Evolutionary conservation across 2,113 vertebrate species (phyloP).

Genomic region (Serilophus lunatus): DNA sequence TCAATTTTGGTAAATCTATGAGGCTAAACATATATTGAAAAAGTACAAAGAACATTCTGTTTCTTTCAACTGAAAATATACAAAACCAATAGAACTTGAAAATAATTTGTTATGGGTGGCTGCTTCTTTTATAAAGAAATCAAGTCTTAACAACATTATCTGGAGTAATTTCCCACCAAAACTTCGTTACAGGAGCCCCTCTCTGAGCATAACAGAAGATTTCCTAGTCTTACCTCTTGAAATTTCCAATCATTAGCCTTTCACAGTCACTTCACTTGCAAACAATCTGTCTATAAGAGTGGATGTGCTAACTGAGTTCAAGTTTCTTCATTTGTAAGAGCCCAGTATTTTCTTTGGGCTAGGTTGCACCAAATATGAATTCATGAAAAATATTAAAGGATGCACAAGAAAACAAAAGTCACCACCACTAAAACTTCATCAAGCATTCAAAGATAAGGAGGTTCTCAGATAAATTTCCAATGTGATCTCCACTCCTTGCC

Average conservation of each 20-base stretch:
- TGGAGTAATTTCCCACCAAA: conserved; percentile 36
- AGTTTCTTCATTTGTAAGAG: neutral
- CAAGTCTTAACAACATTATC: conserved; percentile 29
- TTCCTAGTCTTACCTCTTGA: neutral
- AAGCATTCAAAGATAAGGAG: neutral
- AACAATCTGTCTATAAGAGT: neutral
- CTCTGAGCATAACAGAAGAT: neutral
- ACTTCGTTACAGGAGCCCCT: neutral
- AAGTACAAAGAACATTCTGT: conserved; percentile 45
- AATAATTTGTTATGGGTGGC: conserved; percentile 57
- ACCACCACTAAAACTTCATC: neutral
- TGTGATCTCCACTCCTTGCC: neutral
- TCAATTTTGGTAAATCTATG: neutral
- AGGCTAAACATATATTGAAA: conserved; percentile 23
- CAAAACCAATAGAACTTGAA: conserved; percentile 50
- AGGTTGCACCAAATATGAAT: neutral
- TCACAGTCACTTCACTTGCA: neutral
- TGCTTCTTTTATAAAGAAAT: conserved; percentile 63
- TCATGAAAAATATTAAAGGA: neutral
- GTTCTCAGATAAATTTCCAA: neutral
- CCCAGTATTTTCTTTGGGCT: neutral
- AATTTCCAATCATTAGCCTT: neutral
- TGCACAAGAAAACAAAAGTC: neutral
- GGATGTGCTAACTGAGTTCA: neutral
- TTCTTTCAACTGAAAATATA: conserved; percentile 28